A percentile compares a stretch with the other conserved stretches of the same genome.
These are phyloP conservation scores for Helicoverpa armigera DNA, from an alignment of 1,140 invertebrate genomes.

Conservation along the genomic window DNA sequence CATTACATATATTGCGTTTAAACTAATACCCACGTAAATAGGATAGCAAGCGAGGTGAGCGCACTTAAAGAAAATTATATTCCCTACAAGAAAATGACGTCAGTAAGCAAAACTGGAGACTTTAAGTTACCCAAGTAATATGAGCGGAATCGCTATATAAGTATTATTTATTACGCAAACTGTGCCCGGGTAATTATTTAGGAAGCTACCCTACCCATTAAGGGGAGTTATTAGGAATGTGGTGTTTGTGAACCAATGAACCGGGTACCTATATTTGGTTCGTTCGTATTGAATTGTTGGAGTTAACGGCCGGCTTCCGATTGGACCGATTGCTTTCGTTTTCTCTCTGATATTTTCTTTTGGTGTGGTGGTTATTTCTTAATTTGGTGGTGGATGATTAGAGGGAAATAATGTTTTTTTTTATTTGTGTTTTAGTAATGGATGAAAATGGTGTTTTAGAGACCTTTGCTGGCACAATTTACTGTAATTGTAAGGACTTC, in stretches of 20 bases:
- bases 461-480: too few species aligned
- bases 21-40: not conserved
- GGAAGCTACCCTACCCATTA: conserved; percentile 54
- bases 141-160: conserved; percentile 64
- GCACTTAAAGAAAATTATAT: conserved; percentile 33
- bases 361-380: not conserved
- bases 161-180: conserved; percentile 76
- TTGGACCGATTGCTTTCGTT: not conserved
- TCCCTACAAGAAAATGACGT: conserved; percentile 5
- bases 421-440: too few species aligned
- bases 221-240: conserved; percentile 55
- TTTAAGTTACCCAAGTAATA: conserved; percentile 63
- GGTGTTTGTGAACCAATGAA: conserved; percentile 58
- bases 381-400: too few species aligned
- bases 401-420: too few species aligned
- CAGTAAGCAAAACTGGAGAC: conserved; percentile 53
- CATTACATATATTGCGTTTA: not conserved
- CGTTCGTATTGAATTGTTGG: conserved; percentile 45
- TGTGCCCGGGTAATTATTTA: conserved; percentile 73
- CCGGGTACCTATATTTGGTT: conserved; percentile 54
- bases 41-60: not conserved
- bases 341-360: not conserved
- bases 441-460: too few species aligned
- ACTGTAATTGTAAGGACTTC: too few species aligned
- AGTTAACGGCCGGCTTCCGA: conserved; percentile 23